Percentiles rank a stretch among this genome's conserved stretches.
Evolutionary conservation across 2,888 invertebrate genomes (phyloP).

Genomic region (Spodoptera exigua): DNA sequence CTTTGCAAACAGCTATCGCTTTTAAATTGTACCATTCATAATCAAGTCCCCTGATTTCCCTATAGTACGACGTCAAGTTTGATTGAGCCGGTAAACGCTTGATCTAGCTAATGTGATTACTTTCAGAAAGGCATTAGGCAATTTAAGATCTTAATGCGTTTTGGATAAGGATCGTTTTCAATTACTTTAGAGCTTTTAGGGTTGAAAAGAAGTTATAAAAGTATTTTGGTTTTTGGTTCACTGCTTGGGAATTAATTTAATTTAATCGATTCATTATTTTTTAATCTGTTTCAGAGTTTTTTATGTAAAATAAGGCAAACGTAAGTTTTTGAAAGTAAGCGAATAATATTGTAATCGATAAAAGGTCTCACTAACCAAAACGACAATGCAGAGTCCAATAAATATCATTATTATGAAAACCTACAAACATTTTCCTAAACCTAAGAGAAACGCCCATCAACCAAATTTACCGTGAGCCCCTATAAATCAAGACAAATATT

Average conservation of each 20-base stretch:
- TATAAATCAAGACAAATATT: conserved; percentile 56
- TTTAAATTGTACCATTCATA: conserved; percentile 43
- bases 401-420: conserved; percentile 37
- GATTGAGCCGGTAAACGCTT: conserved; percentile 53
- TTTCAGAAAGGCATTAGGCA: conserved; percentile 25
- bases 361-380: conserved; percentile 28
- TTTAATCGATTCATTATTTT: too few relatives aligned
- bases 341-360: too few relatives aligned
- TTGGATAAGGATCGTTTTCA: conserved; percentile 1
- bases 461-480: conserved; percentile 38
- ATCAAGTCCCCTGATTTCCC: conserved; percentile 61
- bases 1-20: conserved; percentile 18
- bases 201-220: neutral
- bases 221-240: too few relatives aligned
- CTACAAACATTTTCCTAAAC: conserved; percentile 18
- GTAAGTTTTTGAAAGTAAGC: too few relatives aligned
- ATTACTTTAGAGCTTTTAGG: neutral
- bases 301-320: too few relatives aligned
- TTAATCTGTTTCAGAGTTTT: too few relatives aligned
- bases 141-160: conserved; percentile 3
- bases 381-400: conserved; percentile 7
- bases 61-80: conserved; percentile 60
- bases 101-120: conserved; percentile 39
- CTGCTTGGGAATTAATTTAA: too few relatives aligned
- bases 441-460: conserved; percentile 26